A percentile compares a stretch with the other conserved stretches of the same genome.
Evolutionary conservation across 2,888 invertebrate genomes (phyloP).

Genomic region (Monochamus alternatus): DNA sequence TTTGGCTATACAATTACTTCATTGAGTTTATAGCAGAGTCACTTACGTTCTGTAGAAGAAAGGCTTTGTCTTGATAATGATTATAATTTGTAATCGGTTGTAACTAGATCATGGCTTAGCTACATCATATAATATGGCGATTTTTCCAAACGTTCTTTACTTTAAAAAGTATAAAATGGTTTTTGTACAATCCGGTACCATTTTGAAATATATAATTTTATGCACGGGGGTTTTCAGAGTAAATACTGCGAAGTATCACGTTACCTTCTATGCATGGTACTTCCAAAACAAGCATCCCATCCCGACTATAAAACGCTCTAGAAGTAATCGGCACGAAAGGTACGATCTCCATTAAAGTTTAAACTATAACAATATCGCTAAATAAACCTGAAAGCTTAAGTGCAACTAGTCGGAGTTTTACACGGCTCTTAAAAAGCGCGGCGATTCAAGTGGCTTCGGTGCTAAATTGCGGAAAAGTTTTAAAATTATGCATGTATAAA

Average conservation of each 20-base stretch:
- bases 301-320: constrained; percentile 11
- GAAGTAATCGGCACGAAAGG: not conserved
- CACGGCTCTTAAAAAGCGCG: constrained; percentile 37
- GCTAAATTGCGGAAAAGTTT: constrained; percentile 43
- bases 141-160: no score
- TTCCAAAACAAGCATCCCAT: not conserved
- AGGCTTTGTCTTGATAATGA: no score
- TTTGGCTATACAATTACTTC: no score
- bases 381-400: constrained; percentile 25
- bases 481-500: constrained; percentile 46
- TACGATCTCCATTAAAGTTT: constrained; percentile 16
- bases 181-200: no score
- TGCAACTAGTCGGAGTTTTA: constrained; percentile 26
- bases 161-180: no score
- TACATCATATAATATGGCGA: no score
- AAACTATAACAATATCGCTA: constrained; percentile 35
- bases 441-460: constrained; percentile 33
- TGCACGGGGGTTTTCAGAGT: not conserved
- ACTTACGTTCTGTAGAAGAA: no score
- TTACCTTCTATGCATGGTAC: not conserved
- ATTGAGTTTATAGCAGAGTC: no score
- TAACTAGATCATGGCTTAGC: no score
- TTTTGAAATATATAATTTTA: no score
- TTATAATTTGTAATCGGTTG: no score
- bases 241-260: not conserved